A percentile compares a stretch with the other conserved stretches of the same genome.
Conservation (phyloP, 2,113 vertebrate genomes). For the Pelecanus crispus region DNA sequence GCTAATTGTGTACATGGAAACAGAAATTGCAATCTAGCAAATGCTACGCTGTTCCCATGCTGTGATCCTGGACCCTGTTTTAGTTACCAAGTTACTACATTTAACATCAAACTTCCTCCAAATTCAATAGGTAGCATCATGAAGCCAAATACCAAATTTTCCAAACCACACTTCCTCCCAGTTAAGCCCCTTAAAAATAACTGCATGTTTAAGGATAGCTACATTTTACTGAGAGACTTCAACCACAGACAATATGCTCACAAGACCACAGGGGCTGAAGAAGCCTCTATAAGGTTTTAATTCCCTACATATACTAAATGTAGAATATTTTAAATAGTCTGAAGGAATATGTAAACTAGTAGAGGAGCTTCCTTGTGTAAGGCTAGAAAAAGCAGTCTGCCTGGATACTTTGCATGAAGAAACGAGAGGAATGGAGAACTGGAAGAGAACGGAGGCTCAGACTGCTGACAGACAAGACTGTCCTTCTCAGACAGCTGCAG, state of each 20-base stretch:
- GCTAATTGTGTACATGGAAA: background rate
- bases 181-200: background rate
- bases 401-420: background rate
- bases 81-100: background rate
- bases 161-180: background rate
- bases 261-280: accelerated
- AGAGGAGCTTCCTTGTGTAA: background rate
- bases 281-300: background rate
- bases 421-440: background rate
- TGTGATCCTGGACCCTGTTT: background rate
- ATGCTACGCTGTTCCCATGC: background rate
- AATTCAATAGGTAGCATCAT: background rate
- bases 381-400: background rate
- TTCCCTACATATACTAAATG: background rate
- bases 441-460: background rate
- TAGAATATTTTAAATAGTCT: background rate
- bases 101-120: background rate
- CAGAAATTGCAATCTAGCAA: background rate
- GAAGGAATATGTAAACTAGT: background rate
- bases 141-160: background rate
- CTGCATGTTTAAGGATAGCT: background rate
- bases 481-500: background rate
- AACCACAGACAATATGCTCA: background rate
- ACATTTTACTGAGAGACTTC: background rate
- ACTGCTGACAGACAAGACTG: background rate